These are phyloP conservation scores for Cephus runcator DNA, from an alignment of 2,888 invertebrate species.

Conservation along the genomic window DNA sequence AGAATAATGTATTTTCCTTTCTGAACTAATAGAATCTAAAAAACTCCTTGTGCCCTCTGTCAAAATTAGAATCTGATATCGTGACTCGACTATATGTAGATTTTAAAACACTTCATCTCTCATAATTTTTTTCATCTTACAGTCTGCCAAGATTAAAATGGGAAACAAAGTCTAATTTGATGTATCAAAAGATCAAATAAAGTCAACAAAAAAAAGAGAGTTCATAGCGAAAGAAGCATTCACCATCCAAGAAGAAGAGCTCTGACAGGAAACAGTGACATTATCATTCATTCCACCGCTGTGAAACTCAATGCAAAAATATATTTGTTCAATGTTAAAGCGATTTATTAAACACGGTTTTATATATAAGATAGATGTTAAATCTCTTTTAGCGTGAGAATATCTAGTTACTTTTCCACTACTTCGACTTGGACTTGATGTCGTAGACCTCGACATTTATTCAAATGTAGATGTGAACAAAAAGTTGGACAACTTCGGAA, in stretches of 20 bases:
- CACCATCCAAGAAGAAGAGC: conserved; percentile 6
- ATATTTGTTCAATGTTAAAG: conserved; percentile 4
- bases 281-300: neutral
- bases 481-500: neutral
- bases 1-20: too few relatives aligned
- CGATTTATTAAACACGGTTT: conserved; percentile 19
- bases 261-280: conserved; percentile 5
- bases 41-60: neutral
- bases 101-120: neutral
- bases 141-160: conserved; percentile 83
- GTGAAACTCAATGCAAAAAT: neutral
- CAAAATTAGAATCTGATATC: neutral
- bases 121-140: conserved; percentile 22
- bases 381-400: neutral
- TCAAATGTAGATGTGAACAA: neutral
- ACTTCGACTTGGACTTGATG: neutral
- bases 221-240: neutral
- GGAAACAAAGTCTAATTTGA: conserved; percentile 71
- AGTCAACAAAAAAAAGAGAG: neutral
- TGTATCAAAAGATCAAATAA: conserved; percentile 8
- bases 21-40: neutral
- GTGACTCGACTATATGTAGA: neutral
- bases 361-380: neutral
- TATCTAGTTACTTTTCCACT: neutral
- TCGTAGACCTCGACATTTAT: neutral